Base-by-base conservation (phyloP, 2,888 invertebrate genomes). In the Leptinotarsa rubiginosa region DNA sequence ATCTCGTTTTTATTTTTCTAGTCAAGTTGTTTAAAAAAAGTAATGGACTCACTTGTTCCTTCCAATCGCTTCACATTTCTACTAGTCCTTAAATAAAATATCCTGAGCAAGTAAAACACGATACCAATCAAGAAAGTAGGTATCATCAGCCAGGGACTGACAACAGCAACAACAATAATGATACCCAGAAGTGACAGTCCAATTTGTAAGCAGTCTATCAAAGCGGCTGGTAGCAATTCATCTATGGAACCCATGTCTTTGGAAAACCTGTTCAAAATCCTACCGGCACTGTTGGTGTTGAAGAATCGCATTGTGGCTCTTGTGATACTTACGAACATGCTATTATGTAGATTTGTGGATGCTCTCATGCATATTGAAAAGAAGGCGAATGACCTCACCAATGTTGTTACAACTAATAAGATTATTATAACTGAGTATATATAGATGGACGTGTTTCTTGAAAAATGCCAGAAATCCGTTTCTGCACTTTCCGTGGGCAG, bases 31-130 rank as follows among this genome's bases (percentile, higher is more conserved):
- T 5, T 16, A 20, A 56, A 22, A 56, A 56, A 52, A 22, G 13
- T 10, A 2, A 12, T 56, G 18, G 20, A 89, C 91, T 90, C 82
- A 93, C 93, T 92, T n/a, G 92, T 90, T 82, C 93, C 92, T 85
- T 93, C 93, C 4, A 93, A 89, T 82, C 92, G 87, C 87, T 93
- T 96, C 31, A 96, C 87, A 83, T 93, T 94, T 25, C 95, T 88
- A 41, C 95, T 93, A n/a, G 95, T 94, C 41, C 89, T 86, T 22
- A 96, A 88, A 87, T 94, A 96, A 81, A 94, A 89, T 5, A 89
- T 88, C 47, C 96, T 86, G 56, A 95, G 85, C 13, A 91, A 86
- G 77, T 91, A 91, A 84, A 96, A 93, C 10, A 94, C 81, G 1
- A 91, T 76, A 0, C 91, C 91, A 12, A 95, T 90, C 4, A 92